phyloP scores from a whole-genome alignment of 2,113 vertebrate species.

The Nymphicus hollandicus region DNA sequence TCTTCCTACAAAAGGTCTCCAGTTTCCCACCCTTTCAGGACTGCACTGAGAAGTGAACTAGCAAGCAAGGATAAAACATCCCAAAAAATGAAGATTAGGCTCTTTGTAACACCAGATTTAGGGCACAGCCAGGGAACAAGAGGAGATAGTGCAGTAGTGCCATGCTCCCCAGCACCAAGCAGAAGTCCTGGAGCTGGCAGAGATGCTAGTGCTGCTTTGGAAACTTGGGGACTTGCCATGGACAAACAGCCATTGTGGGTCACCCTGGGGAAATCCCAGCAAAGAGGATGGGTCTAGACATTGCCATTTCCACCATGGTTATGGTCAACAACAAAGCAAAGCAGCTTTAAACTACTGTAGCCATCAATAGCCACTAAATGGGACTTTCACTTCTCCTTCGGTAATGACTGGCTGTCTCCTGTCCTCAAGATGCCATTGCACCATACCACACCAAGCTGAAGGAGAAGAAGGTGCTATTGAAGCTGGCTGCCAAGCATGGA shows the following conservation, averaged over 20 bases:
- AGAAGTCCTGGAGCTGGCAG: background rate
- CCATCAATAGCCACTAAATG: background rate
- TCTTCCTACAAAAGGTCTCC: background rate
- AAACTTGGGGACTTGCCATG: background rate
- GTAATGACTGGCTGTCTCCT: background rate
- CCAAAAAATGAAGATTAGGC: background rate
- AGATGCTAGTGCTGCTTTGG: background rate
- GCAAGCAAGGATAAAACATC: background rate
- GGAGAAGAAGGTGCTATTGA: background rate
- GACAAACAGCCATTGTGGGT: background rate
- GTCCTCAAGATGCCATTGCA: background rate
- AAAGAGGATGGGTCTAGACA: background rate
- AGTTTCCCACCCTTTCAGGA: background rate
- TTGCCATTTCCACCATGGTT: background rate
- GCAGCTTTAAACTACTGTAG: background rate
- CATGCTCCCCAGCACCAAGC: background rate
- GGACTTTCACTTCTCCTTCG: background rate
- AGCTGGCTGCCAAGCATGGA: accelerated
- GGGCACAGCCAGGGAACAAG: background rate
- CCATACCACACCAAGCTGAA: background rate
- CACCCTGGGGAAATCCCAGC: background rate
- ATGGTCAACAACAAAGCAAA: background rate
- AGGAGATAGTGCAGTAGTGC: background rate
- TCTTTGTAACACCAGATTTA: background rate
- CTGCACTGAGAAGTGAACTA: background rate